These are phyloP conservation scores for Trachurus trachurus DNA, from an alignment of 2,797 vertebrate species.

Conservation along the genomic window DNA sequence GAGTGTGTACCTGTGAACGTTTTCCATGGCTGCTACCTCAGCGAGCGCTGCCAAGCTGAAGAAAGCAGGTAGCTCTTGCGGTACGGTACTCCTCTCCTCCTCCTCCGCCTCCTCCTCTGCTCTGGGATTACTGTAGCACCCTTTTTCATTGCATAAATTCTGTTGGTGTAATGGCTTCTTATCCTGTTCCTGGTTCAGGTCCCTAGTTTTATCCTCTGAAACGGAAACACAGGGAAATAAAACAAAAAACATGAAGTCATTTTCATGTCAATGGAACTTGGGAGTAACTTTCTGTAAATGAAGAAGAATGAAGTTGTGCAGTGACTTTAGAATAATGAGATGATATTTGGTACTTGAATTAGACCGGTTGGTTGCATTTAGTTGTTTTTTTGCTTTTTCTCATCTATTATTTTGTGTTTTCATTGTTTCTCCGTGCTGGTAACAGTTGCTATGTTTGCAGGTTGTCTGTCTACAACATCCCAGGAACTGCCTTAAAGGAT, in stretches of 20 bases:
- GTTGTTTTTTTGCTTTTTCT: too few species aligned
- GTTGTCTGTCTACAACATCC: too few species aligned
- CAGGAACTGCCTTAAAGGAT: too few species aligned
- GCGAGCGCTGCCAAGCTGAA: constrained; percentile 98
- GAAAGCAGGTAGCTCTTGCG: constrained; percentile 90
- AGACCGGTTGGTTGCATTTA: too few species aligned
- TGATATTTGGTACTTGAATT: too few species aligned
- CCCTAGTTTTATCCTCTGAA: constrained; percentile 92
- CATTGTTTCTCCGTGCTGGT: too few species aligned
- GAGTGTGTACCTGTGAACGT: constrained; percentile 91
- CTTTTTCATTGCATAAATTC: constrained; percentile 89
- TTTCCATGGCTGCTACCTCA: constrained; percentile 99
- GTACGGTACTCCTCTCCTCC: constrained; percentile 84
- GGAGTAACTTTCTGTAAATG: too few species aligned
- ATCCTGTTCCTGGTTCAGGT: constrained; percentile 90
- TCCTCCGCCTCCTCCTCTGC: constrained; percentile 71
- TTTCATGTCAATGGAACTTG: background rate
- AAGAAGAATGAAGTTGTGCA: too few species aligned
- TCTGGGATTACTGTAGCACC: constrained; percentile 83
- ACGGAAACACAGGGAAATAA: background rate
- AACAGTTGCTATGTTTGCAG: too few species aligned
- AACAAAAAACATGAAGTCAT: constrained; percentile 4
- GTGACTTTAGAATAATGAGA: too few species aligned
- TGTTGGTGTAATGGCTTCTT: constrained; percentile 89
- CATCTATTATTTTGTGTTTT: too few species aligned